Conservation (phyloP, 2,888 invertebrate species). For the Drosophila emarginata region DNA sequence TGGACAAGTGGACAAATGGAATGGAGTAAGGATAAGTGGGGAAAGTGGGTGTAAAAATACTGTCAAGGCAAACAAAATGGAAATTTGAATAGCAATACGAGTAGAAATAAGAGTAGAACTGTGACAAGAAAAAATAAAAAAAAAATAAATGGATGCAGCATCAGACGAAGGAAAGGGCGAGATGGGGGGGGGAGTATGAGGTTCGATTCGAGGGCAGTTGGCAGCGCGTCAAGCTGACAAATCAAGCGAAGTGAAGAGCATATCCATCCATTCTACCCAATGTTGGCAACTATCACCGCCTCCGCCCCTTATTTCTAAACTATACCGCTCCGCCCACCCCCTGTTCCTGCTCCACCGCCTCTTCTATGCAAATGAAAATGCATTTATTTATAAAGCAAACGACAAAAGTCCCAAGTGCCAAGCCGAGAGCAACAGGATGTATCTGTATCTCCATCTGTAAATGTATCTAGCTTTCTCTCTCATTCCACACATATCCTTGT, state of each 20-base stretch:
- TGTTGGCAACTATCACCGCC: neutral
- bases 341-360: slow-evolving; percentile 1
- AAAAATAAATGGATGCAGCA: neutral
- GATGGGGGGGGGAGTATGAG: neutral
- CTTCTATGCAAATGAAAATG: slow-evolving; percentile 68
- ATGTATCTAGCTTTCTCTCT: slow-evolving; percentile 55
- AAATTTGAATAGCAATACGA: slow-evolving; percentile 46
- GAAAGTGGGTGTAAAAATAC: slow-evolving; percentile 16
- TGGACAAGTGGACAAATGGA: neutral
- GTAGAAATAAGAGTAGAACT: neutral
- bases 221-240: slow-evolving; percentile 55
- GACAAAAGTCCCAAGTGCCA: slow-evolving; percentile 60
- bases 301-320: no score
- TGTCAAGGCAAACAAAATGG: slow-evolving; percentile 51
- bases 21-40: neutral
- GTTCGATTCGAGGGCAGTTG: slow-evolving; percentile 16
- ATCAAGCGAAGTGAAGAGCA: slow-evolving; percentile 46
- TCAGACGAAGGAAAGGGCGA: neutral
- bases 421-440: slow-evolving; percentile 62
- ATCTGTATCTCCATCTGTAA: slow-evolving; percentile 41
- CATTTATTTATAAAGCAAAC: slow-evolving; percentile 68
- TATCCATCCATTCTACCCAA: neutral
- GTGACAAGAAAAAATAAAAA: slow-evolving; percentile 5
- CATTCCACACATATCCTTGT: slow-evolving; percentile 31
- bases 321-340: neutral